phyloP scores from a whole-genome alignment of 2,113 vertebrate genomes.

The Gulo gulo region DNA sequence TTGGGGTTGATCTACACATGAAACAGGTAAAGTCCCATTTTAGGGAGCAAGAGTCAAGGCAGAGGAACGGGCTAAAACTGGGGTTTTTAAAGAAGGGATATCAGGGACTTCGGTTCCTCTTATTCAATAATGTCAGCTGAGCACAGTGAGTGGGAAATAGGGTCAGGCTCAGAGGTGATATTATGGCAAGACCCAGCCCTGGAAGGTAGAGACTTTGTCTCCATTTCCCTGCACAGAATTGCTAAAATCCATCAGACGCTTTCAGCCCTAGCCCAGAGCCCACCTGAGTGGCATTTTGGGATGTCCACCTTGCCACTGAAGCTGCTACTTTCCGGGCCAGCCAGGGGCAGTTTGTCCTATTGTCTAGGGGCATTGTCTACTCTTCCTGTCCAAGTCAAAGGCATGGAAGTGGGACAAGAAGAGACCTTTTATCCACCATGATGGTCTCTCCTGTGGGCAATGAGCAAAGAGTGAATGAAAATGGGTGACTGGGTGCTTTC shows the following conservation, averaged over 20 bases:
- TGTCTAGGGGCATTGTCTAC: no score
- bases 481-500: neutral
- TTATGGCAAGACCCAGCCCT: neutral
- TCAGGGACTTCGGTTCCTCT: neutral
- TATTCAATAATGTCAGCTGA: neutral
- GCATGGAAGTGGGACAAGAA: neutral
- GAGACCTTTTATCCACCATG: neutral
- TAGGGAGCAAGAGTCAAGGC: neutral
- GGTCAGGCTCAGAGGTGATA: neutral
- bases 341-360: no score
- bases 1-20: neutral
- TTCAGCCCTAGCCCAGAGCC: no score
- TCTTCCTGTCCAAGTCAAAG: no score
- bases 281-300: no score
- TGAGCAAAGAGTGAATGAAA: neutral
- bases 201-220: neutral
- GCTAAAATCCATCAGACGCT: no score
- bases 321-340: no score
- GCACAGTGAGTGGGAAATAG: neutral
- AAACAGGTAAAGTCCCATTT: neutral
- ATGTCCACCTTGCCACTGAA: no score
- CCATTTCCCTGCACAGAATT: no score
- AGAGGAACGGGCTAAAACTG: neutral
- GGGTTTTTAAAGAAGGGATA: neutral
- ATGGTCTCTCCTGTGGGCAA: neutral